Evolutionary conservation across 2,113 vertebrate genomes (phyloP), one percentile per base, ranked within the genome.

Genomic region (Tragelaphus buxtoni): DNA sequence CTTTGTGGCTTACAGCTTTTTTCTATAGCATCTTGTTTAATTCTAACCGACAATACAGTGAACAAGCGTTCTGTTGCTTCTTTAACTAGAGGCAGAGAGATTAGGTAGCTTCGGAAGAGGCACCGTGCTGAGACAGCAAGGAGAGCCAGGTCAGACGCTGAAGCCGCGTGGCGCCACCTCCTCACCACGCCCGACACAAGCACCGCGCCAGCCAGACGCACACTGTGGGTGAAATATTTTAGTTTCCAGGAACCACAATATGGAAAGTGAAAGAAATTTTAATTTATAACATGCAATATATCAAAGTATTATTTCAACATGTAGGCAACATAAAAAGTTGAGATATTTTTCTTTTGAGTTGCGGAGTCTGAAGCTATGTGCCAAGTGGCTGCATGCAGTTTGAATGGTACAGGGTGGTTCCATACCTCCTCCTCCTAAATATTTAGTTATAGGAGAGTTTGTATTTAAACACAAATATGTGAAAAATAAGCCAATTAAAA

Each of bases 161-260:
- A 12, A 80, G 3, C n/a, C n/a, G 3, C 2, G 8, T 7, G 13
- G 77, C 1, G 6, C 32, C 2, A 32, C 8, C 14, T 18, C 22
- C 20, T 14, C 4, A 7, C 9, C 11, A 11, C 45, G 32, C 26
- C 53, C 5, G 28, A 32, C 7, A 42, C 14, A 30, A 28, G 14
- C 51, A 53, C 4, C 8, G 28, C 1, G 10, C 56, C 1, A 69
- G 56, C 30, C 93, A 58, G 56, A 56, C 24, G 69, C 1, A 77
- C 39, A 12, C 6, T 18, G 35, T 5, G 17, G 16, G 30, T 12
- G 26, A 3, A 55, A 90, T 12, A n/a, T 74, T 30, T 69, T 61
- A n/a, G 30, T 76, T 76, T 76, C 83, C 24, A 88, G 87, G 42
- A 80, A 39, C 61, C 32, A 82, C 35, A 30, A 77, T 56, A 26